Base-by-base conservation (phyloP, 2,888 invertebrate genomes). In the Malachius bipustulatus region DNA sequence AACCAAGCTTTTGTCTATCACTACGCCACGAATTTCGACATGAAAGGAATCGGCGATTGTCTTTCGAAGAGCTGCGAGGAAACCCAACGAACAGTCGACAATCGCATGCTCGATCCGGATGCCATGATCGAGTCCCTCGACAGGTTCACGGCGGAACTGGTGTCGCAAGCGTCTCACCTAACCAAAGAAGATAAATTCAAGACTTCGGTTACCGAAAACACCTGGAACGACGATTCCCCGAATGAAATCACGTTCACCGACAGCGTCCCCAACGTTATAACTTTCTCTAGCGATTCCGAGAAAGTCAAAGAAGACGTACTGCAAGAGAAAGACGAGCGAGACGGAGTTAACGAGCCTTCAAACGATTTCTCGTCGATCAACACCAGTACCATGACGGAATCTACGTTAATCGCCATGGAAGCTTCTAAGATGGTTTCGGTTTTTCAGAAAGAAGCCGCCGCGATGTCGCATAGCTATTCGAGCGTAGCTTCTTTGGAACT, bases 211-310 rank as follows among this genome's bases (percentile, higher is more conserved):
- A 66, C 49, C 1, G 67, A 69, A 11, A 82, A 82, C 54, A 83
- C 82, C 0, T 85, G 85, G 84, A 82, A 81, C 51, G 84, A 85
- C 36, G 79, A 82, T 56, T 77, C 77, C 34, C 80, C 80, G 0
- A 82, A 82, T 55, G 82, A 83, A 54, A 67, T 82, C 16, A 82
- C 84, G 0, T 84, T 84, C 57, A 83, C 83, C 45, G 74, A 80
- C 16, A 79, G 82, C 19, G 76, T 76, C 0, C 84, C 82, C 1
- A 65, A 79, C 49, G 70, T 78, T 2, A 70, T 74, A 0, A 81
- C 83, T 0, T 71, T 81, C 39, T 71, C 70, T 36, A 76, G 76
- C 47, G 76, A 79, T 45, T 29, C 11, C n/a, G 34, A 26, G 12
- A 36, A 30, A 10, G 15, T 13, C 15, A 30, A n/a, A 34, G 37